These are phyloP conservation scores for Phocoena sinus DNA, from an alignment of 2,113 vertebrate species.

Conservation along the genomic window DNA sequence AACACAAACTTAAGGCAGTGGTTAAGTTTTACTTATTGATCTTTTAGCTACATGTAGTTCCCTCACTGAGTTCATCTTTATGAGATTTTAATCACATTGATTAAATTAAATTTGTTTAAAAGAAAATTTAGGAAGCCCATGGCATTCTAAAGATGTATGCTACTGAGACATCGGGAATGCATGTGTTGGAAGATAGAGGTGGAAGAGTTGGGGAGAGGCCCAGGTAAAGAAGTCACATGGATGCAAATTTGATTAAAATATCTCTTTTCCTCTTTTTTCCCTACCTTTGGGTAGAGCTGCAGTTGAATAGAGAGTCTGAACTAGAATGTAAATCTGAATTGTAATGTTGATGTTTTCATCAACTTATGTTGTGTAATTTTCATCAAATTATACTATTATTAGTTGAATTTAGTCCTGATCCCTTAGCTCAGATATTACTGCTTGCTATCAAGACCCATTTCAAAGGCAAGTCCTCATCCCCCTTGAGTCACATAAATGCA, in stretches of 20 bases:
- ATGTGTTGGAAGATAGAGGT: not conserved
- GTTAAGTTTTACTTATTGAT: not conserved
- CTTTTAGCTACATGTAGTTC: not conserved
- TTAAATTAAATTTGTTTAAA: not conserved
- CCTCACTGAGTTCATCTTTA: not conserved
- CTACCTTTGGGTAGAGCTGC: not conserved
- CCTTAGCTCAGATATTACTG: not conserved
- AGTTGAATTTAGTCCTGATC: not conserved
- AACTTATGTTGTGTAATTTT: not conserved
- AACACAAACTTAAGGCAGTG: not conserved
- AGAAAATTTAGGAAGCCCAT: not conserved
- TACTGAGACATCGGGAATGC: not conserved
- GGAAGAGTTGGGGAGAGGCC: not conserved
- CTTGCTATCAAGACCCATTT: not conserved
- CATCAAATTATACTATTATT: not conserved
- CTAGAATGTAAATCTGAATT: not conserved
- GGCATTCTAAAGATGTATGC: not conserved
- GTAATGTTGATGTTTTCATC: not conserved
- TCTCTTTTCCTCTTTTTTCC: not conserved
- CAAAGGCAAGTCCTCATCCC: not conserved
- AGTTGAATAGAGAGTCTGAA: not conserved
- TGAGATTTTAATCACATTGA: not conserved
- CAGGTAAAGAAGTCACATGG: not conserved
- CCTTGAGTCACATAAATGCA: not conserved
- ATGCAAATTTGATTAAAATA: not conserved